A percentile compares a stretch with the other conserved stretches of the same genome.
Evolutionary conservation across 2,888 invertebrate species (phyloP).

Genomic region (Amblyteles armatorius): DNA sequence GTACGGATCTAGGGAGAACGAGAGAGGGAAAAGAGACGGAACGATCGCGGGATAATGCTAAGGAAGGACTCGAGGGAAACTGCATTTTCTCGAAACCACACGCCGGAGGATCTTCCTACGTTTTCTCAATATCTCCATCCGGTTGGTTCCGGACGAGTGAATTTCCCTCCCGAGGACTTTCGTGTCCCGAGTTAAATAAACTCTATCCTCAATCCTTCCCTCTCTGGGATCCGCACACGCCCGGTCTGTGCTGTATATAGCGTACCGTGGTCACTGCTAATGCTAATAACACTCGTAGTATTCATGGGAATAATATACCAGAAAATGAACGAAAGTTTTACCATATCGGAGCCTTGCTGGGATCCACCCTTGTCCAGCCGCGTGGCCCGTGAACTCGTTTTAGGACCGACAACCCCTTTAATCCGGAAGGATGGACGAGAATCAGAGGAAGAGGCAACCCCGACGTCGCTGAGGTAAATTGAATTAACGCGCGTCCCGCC

Average conservation of each 20-base stretch:
- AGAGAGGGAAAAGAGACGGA: conserved; percentile 15
- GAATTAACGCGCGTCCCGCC: background rate
- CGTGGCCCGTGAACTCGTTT: conserved; percentile 4
- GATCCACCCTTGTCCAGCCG: background rate
- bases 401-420: conserved; percentile 3
- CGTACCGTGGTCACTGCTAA: background rate
- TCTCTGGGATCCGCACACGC: background rate
- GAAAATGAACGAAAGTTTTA: conserved; percentile 26
- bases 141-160: conserved; percentile 47
- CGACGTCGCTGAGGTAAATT: background rate
- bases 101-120: conserved; percentile 49
- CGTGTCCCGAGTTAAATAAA: conserved; percentile 64
- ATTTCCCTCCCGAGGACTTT: conserved; percentile 56
- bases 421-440: background rate
- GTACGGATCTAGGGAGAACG: conserved; percentile 31
- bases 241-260: background rate
- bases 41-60: conserved; percentile 22
- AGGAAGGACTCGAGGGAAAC: conserved; percentile 50
- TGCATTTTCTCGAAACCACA: conserved; percentile 59
- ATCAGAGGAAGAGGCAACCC: background rate
- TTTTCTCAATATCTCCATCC: conserved; percentile 30
- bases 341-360: background rate
- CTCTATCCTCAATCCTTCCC: conserved; percentile 22
- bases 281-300: background rate
- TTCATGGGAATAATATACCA: background rate